Base-by-base conservation (phyloP, 2,888 invertebrate species). In the Sarcophaga subvicina region DNA sequence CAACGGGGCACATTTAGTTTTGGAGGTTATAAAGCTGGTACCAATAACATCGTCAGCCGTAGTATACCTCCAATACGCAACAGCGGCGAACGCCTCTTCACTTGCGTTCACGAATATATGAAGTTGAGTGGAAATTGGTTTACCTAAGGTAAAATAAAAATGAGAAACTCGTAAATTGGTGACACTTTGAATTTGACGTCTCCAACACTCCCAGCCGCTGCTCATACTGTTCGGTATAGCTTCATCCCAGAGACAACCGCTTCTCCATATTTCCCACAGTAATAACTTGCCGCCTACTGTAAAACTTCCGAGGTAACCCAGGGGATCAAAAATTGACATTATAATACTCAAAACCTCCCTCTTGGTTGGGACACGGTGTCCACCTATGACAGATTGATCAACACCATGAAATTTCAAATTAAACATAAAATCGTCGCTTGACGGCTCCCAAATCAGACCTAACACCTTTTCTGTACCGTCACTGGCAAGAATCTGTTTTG, bases 101-200 rank as follows among this genome's bases (percentile, higher is more conserved):
- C 80, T 84, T 8, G 78, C 77, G 27, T 86, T 76, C 27, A 86
- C 82, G 62, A 86, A 83, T 11, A 86, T 59, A 20, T 83, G 86
- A 3, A 83, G 70, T 37, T 86, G 79, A 12, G 80, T 14, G 25
- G 17, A 14, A 20, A 45, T 20, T 12, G 76, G 67, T 17, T 45
- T 20, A 2, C 69, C 71, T 22, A 14, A n/a, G 3, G 11, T 59
- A 49, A 78, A 83, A 62, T 83, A 83, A 60, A 25, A 64, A 11
- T 73, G 72, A 6, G 77, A 78, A 1, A 86, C n/a, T 22, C 75
- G 27, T 54, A 83, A 63, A 11, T 70, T 45, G 2, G 45, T 17
- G n/a, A 64, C 59, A 6, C 47, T 76, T 10, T 27, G 45, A 0
- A 80, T 17, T 67, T 76, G 62, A 8, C 20, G 49, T 14, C 80